Evolutionary conservation across 2,888 invertebrate species (phyloP), one percentile per base, ranked within the genome.

Genomic region (Polydrusus tereticollis): DNA sequence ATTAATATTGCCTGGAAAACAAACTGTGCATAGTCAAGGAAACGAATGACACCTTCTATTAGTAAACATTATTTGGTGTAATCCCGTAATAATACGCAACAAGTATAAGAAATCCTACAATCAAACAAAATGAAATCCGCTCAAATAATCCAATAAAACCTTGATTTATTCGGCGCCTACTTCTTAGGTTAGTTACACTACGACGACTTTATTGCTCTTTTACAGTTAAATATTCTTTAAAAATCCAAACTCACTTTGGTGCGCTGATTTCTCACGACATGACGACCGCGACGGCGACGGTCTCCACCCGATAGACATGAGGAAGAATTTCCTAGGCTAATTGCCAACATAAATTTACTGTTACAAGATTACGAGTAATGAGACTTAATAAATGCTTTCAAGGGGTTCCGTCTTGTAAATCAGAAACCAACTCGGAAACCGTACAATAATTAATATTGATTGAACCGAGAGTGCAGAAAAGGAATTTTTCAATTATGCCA

Each of bases 251-350:
- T 55, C 23, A 29, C 52, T 57, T 18, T 41, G 43, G 43, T 43
- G 57, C 43, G 57, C 23, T 20, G 45, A 66, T 55, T 66, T 63
- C 63, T 63, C 62, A 62, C 63, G 69, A 55, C 63, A 41, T 26
- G 69, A 33, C 69, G 62, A 63, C 69, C 63, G 69, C 41, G 57
- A 41, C 23, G 69, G 43, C 69, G 62, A 63, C 69, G 58, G 58
- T 43, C 66, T 58, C 58, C 64, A 52, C 52, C 64, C 64, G 52
- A 52, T 23, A 16, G 62, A 45, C 64, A 66, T 58, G 43, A 66
- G 66, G 66, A 66, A 66, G 66, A 45, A 33, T 57, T 66, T 21
- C 66, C 57, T 57, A 55, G 66, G 47, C 62, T 57, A 66, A 66
- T 58, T 41, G 66, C 58, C 66, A 33, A 58, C 66, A 47, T 58